Base-by-base conservation (phyloP, 2,888 invertebrate genomes). In the Ophonus ardosiacus region DNA sequence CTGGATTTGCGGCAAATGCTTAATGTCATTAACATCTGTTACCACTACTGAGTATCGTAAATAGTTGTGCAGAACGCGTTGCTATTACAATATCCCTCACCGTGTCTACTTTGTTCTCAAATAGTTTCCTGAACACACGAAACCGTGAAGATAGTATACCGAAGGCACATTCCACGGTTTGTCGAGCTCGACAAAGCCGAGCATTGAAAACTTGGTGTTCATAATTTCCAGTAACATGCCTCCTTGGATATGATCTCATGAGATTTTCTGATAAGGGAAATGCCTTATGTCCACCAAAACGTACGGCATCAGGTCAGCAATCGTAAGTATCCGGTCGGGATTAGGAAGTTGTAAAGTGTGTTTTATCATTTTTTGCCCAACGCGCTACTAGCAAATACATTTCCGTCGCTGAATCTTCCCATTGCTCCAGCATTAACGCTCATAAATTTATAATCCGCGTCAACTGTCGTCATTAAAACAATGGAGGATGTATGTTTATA, bases 191-290 rank as follows among this genome's bases (percentile, higher is more conserved):
- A 40, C 86, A 86, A 15, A 88, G 85, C 74, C 88, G 86, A 86
- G 86, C 24, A 43, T 71, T 82, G 0, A 88, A 57, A 15, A 57
- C 17, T 57, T 57, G n/a, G 57, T 57, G n/a, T 57, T 57, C 57
- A 15, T 57, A n/a, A 17, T 57, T 57, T 15, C 17, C 17, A n/a
- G 57, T 15, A 2, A 57, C 80, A 24, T 65, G 84, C 40, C 68
- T 76, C 15, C 21, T 83, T 84, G 88, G 86, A 86, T 86, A 87
- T 31, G 88, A 87, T 84, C 87, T 81, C 86, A 87, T 86, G 24
- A 88, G 84, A 78, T 87, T 85, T 24, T 63, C 71, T 57, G 86
- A 82, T 40, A 87, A 82, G 85, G 88, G 83, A 88, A 88, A 17
- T 88, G 78, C 56, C 86, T 85, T 68, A 86, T 86, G 74, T 85